Percentiles rank a stretch among this genome's conserved stretches.
phyloP scores from a whole-genome alignment of 2,888 invertebrate genomes.

The Sinohyriopsis cumingii region DNA sequence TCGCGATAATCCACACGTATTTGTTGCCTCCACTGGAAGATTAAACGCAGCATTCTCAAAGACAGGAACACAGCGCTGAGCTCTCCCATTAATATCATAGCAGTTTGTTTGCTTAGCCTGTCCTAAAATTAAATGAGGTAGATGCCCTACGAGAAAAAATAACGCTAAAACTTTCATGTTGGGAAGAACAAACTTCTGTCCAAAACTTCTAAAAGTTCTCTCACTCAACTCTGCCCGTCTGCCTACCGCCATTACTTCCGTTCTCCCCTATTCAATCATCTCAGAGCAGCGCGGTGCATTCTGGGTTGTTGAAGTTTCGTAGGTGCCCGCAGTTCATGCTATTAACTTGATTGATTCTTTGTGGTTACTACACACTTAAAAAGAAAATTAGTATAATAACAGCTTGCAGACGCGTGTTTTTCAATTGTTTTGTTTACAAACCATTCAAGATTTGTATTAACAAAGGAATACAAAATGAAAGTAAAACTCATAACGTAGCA shows the following conservation, averaged over 20 bases:
- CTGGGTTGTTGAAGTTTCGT: constrained; percentile 26
- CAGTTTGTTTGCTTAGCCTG: constrained; percentile 49
- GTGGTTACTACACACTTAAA: background rate
- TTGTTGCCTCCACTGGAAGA: constrained; percentile 91
- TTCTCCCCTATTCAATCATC: constrained; percentile 32
- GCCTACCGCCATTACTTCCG: constrained; percentile 39
- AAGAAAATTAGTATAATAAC: background rate
- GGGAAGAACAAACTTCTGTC: constrained; percentile 9
- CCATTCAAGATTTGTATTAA: too few relatives aligned
- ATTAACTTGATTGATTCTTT: background rate
- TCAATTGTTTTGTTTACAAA: too few relatives aligned
- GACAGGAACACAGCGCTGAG: constrained; percentile 93
- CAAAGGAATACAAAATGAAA: too few relatives aligned
- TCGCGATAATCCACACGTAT: constrained; percentile 90
- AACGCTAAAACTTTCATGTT: constrained; percentile 33
- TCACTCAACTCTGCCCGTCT: constrained; percentile 17
- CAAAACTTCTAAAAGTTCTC: constrained; percentile 27
- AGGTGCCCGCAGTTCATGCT: constrained; percentile 1
- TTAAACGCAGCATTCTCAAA: constrained; percentile 97
- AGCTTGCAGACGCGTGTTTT: background rate
- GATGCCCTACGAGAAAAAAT: constrained; percentile 24
- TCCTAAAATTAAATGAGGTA: constrained; percentile 45
- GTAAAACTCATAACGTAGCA: too few relatives aligned
- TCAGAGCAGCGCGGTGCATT: constrained; percentile 30
- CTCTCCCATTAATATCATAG: constrained; percentile 66